phyloP scores from a whole-genome alignment of 2,797 vertebrate species.

The Pangasius larnaudii region DNA sequence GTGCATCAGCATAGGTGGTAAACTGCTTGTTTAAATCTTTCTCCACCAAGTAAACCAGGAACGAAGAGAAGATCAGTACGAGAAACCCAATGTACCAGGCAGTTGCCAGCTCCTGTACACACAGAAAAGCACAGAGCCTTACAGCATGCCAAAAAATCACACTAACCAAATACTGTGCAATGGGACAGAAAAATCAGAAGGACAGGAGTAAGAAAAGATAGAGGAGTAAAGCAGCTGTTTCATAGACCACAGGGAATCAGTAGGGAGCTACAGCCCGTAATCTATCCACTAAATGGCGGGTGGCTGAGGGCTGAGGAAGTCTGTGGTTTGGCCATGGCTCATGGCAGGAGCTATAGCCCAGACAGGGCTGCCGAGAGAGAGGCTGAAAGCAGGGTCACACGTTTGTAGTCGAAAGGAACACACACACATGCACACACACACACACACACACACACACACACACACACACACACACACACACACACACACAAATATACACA shows the following conservation, averaged over 20 bases:
- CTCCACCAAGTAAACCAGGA: constrained; percentile 98
- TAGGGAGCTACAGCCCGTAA: constrained; percentile 53
- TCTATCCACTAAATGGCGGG: constrained; percentile 58
- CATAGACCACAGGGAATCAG: constrained; percentile 53
- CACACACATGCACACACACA: constrained; percentile 40
- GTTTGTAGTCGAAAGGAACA: constrained; percentile 39
- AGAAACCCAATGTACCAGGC: constrained; percentile 99
- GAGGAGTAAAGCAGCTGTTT: constrained; percentile 56
- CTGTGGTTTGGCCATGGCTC: constrained; percentile 56
- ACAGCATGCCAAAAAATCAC: constrained; percentile 30
- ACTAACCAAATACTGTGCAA: constrained; percentile 20
- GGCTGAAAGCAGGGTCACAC: constrained; percentile 53
- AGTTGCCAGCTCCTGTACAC: constrained; percentile 91
- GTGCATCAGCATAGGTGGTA: constrained; percentile 94
- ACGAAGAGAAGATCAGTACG: constrained; percentile 98
- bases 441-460: constrained; percentile 30
- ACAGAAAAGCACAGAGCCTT: constrained; percentile 50
- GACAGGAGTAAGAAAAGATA: constrained; percentile 41
- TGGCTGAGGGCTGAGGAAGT: constrained; percentile 58
- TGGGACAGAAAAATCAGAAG: constrained; percentile 37
- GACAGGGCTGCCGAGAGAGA: constrained; percentile 45
- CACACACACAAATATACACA: constrained; percentile 11
- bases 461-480: constrained; percentile 45
- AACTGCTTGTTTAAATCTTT: constrained; percentile 95
- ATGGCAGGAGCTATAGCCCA: constrained; percentile 50